Percentiles rank a stretch among this genome's conserved stretches.
Evolutionary conservation across 2,888 invertebrate genomes (phyloP).

Genomic region (Muscina levida): DNA sequence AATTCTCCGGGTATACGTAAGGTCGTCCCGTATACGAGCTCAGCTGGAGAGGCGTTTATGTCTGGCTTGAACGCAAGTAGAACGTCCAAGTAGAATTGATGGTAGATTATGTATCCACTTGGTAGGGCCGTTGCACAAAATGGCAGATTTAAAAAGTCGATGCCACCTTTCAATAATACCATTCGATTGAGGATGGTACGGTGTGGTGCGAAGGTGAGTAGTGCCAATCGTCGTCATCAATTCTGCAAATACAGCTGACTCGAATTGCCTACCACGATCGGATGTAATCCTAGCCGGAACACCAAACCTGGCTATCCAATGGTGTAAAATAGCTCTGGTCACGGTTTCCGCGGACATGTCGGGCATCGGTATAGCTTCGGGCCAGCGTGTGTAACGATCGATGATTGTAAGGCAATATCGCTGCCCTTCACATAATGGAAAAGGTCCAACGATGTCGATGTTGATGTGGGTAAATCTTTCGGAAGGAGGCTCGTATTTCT

Average conservation of each 20-base stretch:
- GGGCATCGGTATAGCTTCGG: not conserved
- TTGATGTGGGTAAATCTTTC: conserved; percentile 10
- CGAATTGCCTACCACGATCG: conserved; percentile 37
- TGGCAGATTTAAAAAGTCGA: conserved; percentile 13
- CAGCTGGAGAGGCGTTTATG: not conserved
- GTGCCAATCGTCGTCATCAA: conserved; percentile 19
- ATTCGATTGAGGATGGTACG: conserved; percentile 34
- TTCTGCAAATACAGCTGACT: conserved; percentile 32
- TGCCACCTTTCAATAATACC: conserved; percentile 38
- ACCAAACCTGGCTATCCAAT: conserved; percentile 33
- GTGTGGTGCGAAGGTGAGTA: conserved; percentile 35
- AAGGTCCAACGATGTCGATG: too few relatives aligned
- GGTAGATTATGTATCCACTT: not conserved
- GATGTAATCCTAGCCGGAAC: conserved; percentile 41
- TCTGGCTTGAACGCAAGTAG: conserved; percentile 10
- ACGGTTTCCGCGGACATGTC: not conserved
- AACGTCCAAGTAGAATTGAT: conserved; percentile 4
- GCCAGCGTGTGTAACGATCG: too few relatives aligned
- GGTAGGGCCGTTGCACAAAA: not conserved
- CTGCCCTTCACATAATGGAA: too few relatives aligned
- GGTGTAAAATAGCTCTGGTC: not conserved
- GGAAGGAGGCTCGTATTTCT: not conserved
- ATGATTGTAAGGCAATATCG: too few relatives aligned
- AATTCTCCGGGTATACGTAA: conserved; percentile 25
- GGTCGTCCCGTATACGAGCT: conserved; percentile 20